Evolutionary conservation across 2,797 vertebrate genomes (phyloP), one percentile per base, ranked within the genome.

Genomic region (Muscicapa striata): DNA sequence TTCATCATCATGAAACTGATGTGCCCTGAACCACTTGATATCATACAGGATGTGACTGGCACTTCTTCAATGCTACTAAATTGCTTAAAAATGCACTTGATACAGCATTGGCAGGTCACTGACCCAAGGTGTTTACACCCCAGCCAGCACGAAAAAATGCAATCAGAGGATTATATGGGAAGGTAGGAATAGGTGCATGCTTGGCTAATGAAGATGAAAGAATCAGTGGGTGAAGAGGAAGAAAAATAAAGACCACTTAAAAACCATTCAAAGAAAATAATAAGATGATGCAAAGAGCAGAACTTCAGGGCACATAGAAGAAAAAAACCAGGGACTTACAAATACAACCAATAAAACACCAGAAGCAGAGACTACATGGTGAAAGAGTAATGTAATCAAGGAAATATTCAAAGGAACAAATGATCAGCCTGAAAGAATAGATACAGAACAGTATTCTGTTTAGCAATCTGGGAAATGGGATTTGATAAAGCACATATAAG

Each of bases 341-440:
- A 46, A 19, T 55, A 46, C 40, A 51, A 63, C 63, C n/a, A 58
- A 73, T 34, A 51, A 30, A 73, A 13, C 27, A 48, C 16, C 59
- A 66, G 49, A 87, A 80, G 18, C 19, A 88, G 41, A 85, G 29
- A 64, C 20, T 52, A 59, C 21, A 17, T 38, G 45, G 34, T 73
- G 72, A 70, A 77, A 89, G 64, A 83, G 66, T 69, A 88, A 87
- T 32, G 68, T 58, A 91, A 88, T 95, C 85, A 84, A 40, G 26
- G 36, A 81, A 89, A 79, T 62, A 89, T 41, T 81, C 73, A 90
- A 54, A 70, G n/a, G 36, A 88, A 57, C 19, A 54, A 81, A 83
- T 38, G 51, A 92, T 87, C 48, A 63, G 16, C 34, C 34, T 41
- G 58, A 66, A 91, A 91, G 32, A 85, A 87, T 3, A 58, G 54